Conservation (phyloP, 2,113 vertebrate genomes). For the Monopterus albus region DNA sequence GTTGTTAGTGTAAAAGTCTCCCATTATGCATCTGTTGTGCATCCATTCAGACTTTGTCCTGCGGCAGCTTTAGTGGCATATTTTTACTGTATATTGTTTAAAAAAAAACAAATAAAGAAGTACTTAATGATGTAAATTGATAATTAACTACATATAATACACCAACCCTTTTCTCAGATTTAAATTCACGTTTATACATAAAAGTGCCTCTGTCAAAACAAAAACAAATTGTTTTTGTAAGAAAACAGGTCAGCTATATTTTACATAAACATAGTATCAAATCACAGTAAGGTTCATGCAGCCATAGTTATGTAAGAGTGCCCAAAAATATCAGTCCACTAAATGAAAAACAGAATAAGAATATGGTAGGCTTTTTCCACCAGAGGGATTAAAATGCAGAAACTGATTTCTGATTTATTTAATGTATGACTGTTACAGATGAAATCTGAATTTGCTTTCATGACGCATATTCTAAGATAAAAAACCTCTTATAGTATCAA, state of each 20-base stretch:
- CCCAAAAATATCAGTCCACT: too few relatives aligned
- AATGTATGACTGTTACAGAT: too few relatives aligned
- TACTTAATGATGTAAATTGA: slow-evolving; percentile 1
- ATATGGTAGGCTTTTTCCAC: too few relatives aligned
- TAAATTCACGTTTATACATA: neutral
- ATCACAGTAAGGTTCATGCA: neutral
- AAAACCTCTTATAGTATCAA: too few relatives aligned
- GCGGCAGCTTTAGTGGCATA: slow-evolving; percentile 32
- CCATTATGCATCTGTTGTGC: slow-evolving; percentile 69
- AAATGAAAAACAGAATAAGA: too few relatives aligned
- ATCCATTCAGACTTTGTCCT: slow-evolving; percentile 9
- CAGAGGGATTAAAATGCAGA: too few relatives aligned
- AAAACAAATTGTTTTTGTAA: neutral
- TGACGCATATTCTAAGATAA: too few relatives aligned
- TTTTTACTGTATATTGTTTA: slow-evolving; percentile 35
- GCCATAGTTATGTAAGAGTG: too few relatives aligned
- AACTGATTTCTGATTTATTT: too few relatives aligned
- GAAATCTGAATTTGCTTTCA: too few relatives aligned
- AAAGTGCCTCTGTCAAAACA: neutral
- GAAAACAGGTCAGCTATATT: too few relatives aligned
- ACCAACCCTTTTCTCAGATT: neutral
- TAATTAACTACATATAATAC: neutral
- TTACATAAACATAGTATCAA: too few relatives aligned
- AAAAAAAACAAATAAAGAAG: slow-evolving; percentile 8
- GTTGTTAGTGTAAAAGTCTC: slow-evolving; percentile 70